Base-by-base conservation (phyloP, 2,797 vertebrate genomes). In the Emys orbicularis region DNA sequence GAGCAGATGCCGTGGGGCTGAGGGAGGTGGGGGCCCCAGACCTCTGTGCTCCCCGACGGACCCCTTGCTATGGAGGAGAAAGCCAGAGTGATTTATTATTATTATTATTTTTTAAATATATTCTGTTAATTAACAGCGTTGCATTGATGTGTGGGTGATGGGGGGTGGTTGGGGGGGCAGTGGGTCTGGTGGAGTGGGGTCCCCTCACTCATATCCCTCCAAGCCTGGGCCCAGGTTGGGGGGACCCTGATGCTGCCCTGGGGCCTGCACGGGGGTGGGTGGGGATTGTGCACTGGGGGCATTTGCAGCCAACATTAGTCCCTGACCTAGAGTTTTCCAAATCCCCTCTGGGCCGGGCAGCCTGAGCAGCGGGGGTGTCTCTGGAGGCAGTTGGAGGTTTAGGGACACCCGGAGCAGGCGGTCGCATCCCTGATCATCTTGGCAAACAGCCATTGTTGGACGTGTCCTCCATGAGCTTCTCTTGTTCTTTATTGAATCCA, bases 21-120 rank as follows among this genome's bases (percentile, higher is more conserved):
- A 2, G 52, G 65, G 41, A 18, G 13, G 49, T 56, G 27, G 52
- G 65, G 47, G 10, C 13, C 47, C 68, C 52, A 27, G 27, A 44
- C 34, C 49, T 16, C 27, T 18, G 23, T 50, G 21, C 23, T 16
- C 65, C 61, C 12, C 10, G 1, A 8, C 15, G 29, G 5, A 29
- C 19, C 50, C 87, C 77, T n/a, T 41, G 41, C 86, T 25, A 31
- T 9, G 80, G 54, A 52, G 83, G 88, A 93, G 92, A 85, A 83
- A 95, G 87, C 86, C 89, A 95, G 95, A 96, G 90, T 92, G 96
- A 93, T 96, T 96, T 93, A 94, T 86, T 89, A 89, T 89, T 44
- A 44, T 44, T 95, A 94, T 96, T 96, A 87, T 95, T 96, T 95
- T 96, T 96, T 94, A 94, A 96, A 96, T 95, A 94, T 92, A 95